Evolutionary conservation across 2,888 invertebrate genomes (phyloP).

Genomic region (Caenorhabditis doughertyi): DNA sequence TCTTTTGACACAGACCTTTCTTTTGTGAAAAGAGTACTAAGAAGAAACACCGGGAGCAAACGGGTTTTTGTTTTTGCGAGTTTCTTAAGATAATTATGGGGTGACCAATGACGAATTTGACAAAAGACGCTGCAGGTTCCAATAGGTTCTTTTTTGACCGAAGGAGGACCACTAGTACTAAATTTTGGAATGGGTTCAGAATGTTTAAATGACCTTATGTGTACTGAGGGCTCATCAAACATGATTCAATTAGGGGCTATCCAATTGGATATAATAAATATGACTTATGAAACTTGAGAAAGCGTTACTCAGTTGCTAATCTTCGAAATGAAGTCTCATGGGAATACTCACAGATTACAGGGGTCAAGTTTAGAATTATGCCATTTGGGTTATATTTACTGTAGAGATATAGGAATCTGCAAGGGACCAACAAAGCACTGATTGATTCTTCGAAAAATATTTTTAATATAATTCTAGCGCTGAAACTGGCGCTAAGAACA

Average conservation of each 20-base stretch:
- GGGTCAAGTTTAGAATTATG: background rate
- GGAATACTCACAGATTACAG: conserved; percentile 17
- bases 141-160: conserved; percentile 28
- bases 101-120: conserved; percentile 28
- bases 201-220: conserved; percentile 5
- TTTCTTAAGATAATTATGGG: conserved; percentile 52
- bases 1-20: background rate
- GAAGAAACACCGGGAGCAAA: conserved; percentile 20
- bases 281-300: conserved; percentile 42
- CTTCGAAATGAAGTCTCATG: conserved; percentile 3
- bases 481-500: too few species aligned
- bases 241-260: background rate
- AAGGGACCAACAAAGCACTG: too few species aligned
- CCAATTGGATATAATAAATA: conserved; percentile 24
- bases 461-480: too few species aligned
- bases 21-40: conserved; percentile 15
- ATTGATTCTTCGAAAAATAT: too few species aligned
- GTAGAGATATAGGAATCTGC: too few species aligned
- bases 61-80: conserved; percentile 22
- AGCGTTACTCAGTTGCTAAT: conserved; percentile 9
- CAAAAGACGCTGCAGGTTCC: conserved; percentile 12
- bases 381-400: background rate
- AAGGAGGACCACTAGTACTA: background rate
- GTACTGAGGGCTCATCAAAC: too few species aligned
- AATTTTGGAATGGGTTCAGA: background rate